Percentiles rank a stretch among this genome's conserved stretches.
phyloP scores from a whole-genome alignment of 2,888 invertebrate species.

The Standfussiana lucernea region DNA sequence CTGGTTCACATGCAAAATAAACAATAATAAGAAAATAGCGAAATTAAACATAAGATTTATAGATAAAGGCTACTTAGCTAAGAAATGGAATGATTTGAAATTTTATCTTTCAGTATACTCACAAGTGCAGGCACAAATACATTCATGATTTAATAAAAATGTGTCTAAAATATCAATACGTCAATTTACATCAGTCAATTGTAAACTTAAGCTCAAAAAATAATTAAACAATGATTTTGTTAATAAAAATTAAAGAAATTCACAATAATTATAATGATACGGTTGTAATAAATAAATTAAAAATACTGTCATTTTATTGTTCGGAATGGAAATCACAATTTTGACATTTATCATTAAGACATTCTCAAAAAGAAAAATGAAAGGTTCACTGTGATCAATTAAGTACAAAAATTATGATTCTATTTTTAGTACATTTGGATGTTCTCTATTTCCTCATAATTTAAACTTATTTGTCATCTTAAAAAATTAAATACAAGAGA shows the following conservation, averaged over 20 bases:
- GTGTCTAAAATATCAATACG: conserved; percentile 82
- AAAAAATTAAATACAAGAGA: conserved; percentile 90
- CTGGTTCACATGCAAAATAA: conserved; percentile 85
- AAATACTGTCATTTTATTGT: conserved; percentile 88
- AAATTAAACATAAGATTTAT: conserved; percentile 81
- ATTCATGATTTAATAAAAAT: conserved; percentile 82
- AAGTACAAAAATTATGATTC: conserved; percentile 87
- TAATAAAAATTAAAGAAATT: conserved; percentile 82
- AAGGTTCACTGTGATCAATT: conserved; percentile 86
- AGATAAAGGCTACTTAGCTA: conserved; percentile 77
- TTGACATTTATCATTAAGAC: conserved; percentile 75
- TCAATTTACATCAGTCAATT: conserved; percentile 87
- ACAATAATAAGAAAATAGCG: conserved; percentile 81
- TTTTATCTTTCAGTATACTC: conserved; percentile 88
- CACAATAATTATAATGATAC: conserved; percentile 80
- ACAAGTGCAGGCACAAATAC: conserved; percentile 82
- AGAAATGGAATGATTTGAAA: conserved; percentile 89
- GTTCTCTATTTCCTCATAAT: conserved; percentile 84
- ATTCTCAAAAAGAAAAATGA: conserved; percentile 90
- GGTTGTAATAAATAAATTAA: conserved; percentile 87
- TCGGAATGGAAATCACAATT: conserved; percentile 78
- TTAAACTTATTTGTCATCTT: conserved; percentile 90
- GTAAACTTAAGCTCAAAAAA: conserved; percentile 86
- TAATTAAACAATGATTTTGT: conserved; percentile 83
- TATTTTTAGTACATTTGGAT: conserved; percentile 78